These are phyloP conservation scores for Ctenosaura bakeri DNA, from an alignment of 2,797 vertebrate genomes.

Conservation along the genomic window DNA sequence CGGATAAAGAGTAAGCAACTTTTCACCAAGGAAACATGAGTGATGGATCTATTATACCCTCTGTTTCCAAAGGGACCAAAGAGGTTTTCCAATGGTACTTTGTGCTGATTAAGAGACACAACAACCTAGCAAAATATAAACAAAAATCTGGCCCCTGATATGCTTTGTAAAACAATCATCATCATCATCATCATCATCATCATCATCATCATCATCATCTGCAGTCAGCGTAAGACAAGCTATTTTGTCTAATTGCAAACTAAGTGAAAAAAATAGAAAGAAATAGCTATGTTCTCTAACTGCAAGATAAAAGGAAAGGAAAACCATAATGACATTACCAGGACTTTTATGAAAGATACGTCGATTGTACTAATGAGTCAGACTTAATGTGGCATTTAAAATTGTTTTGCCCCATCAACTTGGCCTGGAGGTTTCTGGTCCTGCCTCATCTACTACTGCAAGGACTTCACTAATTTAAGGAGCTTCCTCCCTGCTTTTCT, in stretches of 20 bases:
- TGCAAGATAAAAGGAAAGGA: slow-evolving; percentile 1
- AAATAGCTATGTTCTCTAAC: neutral
- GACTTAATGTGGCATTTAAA: slow-evolving; percentile 48
- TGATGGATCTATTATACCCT: slow-evolving; percentile 18
- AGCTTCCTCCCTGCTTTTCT: rapidly evolving
- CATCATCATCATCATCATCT: too few species aligned
- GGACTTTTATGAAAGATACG: slow-evolving; percentile 26
- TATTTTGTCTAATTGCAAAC: too few species aligned
- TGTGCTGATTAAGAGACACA: slow-evolving; percentile 51
- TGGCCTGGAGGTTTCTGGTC: neutral
- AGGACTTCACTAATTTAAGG: slow-evolving; percentile 4
- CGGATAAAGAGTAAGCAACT: slow-evolving; percentile 2
- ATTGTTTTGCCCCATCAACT: slow-evolving; percentile 48
- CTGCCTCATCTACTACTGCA: slow-evolving; percentile 19
- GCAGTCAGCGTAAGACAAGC: too few species aligned
- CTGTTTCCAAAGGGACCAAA: slow-evolving; percentile 44
- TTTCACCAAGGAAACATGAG: slow-evolving; percentile 32
- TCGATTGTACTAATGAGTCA: slow-evolving; percentile 41
- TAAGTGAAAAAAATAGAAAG: neutral
- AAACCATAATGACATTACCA: slow-evolving; percentile 2
- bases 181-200: too few species aligned
- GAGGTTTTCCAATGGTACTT: slow-evolving; percentile 48
- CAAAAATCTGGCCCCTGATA: neutral
- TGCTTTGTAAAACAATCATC: neutral
- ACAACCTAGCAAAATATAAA: neutral